Conservation (phyloP, 2,888 invertebrate species). For the Globia sparganii region DNA sequence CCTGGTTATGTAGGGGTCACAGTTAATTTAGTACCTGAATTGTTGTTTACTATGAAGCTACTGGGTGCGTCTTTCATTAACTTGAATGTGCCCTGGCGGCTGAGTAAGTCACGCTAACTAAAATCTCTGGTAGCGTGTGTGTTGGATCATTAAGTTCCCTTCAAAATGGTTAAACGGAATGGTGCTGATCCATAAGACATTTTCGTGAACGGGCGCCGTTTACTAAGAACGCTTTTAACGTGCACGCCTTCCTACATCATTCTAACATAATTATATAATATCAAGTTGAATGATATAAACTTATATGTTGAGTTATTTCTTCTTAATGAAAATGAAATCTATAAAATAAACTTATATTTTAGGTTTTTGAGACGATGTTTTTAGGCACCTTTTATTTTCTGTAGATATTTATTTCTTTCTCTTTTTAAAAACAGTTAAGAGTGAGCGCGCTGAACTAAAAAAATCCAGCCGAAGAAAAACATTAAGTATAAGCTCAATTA, state of each 20-base stretch:
- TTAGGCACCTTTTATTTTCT: not conserved
- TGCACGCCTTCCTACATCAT: not conserved
- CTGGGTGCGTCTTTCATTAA: not conserved
- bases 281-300: not conserved
- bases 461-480: not conserved
- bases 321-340: too few relatives aligned
- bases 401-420: not conserved
- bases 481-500: constrained; percentile 6
- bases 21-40: constrained; percentile 28
- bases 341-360: too few relatives aligned
- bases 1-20: constrained; percentile 14
- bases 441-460: not conserved
- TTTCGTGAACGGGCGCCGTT: not conserved
- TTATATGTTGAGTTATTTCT: too few relatives aligned
- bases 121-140: not conserved
- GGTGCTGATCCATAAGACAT: not conserved
- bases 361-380: not conserved
- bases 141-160: not conserved
- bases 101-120: not conserved
- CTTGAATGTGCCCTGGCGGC: not conserved
- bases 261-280: not conserved
- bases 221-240: not conserved
- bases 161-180: not conserved
- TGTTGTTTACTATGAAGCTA: not conserved
- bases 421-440: constrained; percentile 3